Conservation (phyloP, 2,797 vertebrate species). For the Aulostomus chinensis region DNA sequence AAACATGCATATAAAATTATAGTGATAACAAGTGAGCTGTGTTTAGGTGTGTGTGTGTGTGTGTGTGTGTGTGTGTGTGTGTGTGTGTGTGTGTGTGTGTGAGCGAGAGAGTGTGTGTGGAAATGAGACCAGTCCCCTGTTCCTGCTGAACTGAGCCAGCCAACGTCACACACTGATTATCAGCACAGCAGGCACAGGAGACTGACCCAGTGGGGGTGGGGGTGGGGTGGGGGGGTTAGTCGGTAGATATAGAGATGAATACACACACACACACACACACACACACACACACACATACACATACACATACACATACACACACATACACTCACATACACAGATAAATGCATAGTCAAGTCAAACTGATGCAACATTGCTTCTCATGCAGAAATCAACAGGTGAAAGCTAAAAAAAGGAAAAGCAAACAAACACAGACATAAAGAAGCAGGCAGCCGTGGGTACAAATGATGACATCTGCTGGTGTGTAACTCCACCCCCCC, state of each 20-base stretch:
- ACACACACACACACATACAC: slow-evolving; percentile 11
- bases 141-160: slow-evolving; percentile 95
- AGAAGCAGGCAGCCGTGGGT: slow-evolving; percentile 12
- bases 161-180: slow-evolving; percentile 90
- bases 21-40: too few species aligned
- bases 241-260: slow-evolving; percentile 28
- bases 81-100: slow-evolving; percentile 18
- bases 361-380: slow-evolving; percentile 20
- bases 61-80: too few species aligned
- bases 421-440: slow-evolving; percentile 10
- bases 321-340: neutral
- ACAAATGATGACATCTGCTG: slow-evolving; percentile 37
- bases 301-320: slow-evolving; percentile 5
- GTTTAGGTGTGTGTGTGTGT: too few species aligned
- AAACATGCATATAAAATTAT: too few species aligned
- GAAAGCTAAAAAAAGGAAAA: slow-evolving; percentile 18
- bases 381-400: slow-evolving; percentile 46
- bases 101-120: slow-evolving; percentile 23
- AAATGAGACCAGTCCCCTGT: slow-evolving; percentile 82
- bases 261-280: slow-evolving; percentile 20
- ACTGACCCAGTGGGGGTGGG: slow-evolving; percentile 73
- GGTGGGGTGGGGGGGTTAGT: too few species aligned
- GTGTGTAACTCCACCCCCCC: slow-evolving; percentile 37
- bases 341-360: neutral
- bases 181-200: slow-evolving; percentile 98